Evolutionary conservation across 2,113 vertebrate genomes (phyloP), one percentile per base, ranked within the genome.

Genomic region (Psephotus haematonotus): DNA sequence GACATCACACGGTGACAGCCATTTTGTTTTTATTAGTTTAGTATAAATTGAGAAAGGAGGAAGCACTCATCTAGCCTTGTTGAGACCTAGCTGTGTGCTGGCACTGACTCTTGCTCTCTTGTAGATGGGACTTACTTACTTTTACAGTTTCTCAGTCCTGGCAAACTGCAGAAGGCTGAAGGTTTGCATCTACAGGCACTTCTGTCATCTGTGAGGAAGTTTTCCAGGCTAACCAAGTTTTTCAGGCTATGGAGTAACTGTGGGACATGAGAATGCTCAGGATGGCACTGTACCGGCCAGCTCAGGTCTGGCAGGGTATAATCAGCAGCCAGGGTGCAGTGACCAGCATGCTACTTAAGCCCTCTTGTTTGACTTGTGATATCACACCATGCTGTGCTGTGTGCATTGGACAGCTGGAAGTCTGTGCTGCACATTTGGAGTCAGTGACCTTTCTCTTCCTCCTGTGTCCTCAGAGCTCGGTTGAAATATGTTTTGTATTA

Each of bases 1-100:
- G 74, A 76, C 57, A 94, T 92, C 91, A 89, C 77, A 80, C 3
- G 33, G 37, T 80, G 37, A 62, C 78, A 89, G 31, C 57, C 84
- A 53, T 86, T 96, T 95, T 93, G 84, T 75, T 97, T 91, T 77
- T 88, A 50, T 81, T 92, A 81, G 35, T 84, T 93, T 57, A 64
- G n/a, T 71, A 76, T 19, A 7, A 94, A 72, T 80, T 91, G 47
- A 91, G 74, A 94, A 95, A 92, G 82, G 83, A 90, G 77, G 94
- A 93, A 94, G 31, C 19, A 11, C 17, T 84, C 8, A 24, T 71
- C 33, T 86, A 44, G 69, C 37, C 49, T 62, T 88, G 46, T 15
- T 88, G 55, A 64, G n/a, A 70, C 9, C 39, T 49, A 63, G 13
- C 37, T 46, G 6, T 59, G 62, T 93, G 59, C 71, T 92, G 75